Conservation (phyloP, 2,113 vertebrate species). For the Sinocyclocheilus maitianheensis region DNA sequence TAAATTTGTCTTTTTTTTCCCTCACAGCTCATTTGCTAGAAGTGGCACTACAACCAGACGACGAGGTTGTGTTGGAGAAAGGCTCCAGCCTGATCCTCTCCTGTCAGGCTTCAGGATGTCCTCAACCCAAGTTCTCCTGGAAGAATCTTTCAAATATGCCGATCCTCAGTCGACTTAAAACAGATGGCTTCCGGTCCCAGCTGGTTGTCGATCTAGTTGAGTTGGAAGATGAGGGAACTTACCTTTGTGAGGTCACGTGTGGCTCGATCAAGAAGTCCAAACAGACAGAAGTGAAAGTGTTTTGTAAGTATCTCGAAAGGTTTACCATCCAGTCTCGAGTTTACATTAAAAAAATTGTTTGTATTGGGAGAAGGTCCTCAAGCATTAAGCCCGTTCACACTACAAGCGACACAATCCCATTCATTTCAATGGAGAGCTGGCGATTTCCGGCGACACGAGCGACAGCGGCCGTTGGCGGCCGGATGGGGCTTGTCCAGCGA, state of each 20-base stretch:
- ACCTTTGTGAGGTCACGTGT: conserved; percentile 69
- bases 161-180: background rate
- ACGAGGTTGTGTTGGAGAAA: conserved; percentile 44
- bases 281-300: conserved; percentile 57
- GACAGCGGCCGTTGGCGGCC: too few species aligned
- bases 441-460: too few species aligned
- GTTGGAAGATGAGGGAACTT: conserved; percentile 61
- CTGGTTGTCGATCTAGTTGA: conserved; percentile 61
- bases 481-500: too few species aligned
- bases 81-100: conserved; percentile 61
- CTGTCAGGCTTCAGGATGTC: conserved; percentile 66
- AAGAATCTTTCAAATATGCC: conserved; percentile 39
- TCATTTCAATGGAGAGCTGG: too few species aligned
- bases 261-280: conserved; percentile 57
- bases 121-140: conserved; percentile 65
- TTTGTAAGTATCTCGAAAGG: conserved; percentile 65
- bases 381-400: background rate
- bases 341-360: background rate
- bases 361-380: background rate
- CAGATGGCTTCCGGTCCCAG: conserved; percentile 34
- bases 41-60: conserved; percentile 58
- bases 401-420: too few species aligned
- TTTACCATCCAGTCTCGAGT: background rate
- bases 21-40: conserved; percentile 65
- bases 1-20: background rate